Percentiles rank a stretch among this genome's conserved stretches.
Conservation (phyloP, 2,888 invertebrate genomes). For the Acanthosepion pharaonis region DNA sequence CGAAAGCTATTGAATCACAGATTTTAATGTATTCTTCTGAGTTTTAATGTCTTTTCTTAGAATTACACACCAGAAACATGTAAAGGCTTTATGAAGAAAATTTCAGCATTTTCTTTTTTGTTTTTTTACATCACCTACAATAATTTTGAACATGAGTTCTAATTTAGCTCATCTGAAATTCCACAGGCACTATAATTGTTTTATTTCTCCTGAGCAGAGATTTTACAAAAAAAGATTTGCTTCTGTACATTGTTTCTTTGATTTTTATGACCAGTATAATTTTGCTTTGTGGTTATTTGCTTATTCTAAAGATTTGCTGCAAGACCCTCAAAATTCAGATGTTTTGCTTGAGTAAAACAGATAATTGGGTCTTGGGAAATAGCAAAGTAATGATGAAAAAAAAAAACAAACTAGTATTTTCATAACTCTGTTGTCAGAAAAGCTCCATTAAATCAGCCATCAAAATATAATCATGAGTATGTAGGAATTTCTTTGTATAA, state of each 20-base stretch:
- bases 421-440: no score
- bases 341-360: no score
- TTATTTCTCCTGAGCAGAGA: background rate
- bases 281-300: background rate
- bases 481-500: no score
- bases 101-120: background rate
- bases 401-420: no score
- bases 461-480: no score
- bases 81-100: background rate
- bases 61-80: background rate
- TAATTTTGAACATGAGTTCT: conserved; percentile 3
- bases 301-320: background rate
- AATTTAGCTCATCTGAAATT: background rate
- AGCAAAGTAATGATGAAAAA: no score
- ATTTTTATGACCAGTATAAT: background rate
- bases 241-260: background rate
- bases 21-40: background rate
- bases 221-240: background rate
- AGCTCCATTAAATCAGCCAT: no score
- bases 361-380: no score
- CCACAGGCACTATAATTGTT: background rate
- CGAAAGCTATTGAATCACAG: background rate
- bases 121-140: conserved; percentile 4
- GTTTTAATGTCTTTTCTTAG: conserved; percentile 33
- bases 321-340: background rate